phyloP scores from a whole-genome alignment of 1,140 invertebrate species.

The Eueides isabella region DNA sequence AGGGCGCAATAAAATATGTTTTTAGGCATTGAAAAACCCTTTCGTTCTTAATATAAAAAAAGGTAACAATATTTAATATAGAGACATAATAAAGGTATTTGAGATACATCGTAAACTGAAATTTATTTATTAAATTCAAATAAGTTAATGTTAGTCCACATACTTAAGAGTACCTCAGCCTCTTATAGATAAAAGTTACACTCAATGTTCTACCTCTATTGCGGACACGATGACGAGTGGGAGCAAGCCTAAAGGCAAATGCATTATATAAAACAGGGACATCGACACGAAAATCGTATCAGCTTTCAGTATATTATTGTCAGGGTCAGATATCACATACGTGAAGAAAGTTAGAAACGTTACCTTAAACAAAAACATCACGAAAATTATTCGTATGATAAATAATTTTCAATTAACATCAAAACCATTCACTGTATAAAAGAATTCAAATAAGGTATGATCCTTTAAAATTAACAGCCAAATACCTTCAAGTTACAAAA shows the following conservation, averaged over 20 bases:
- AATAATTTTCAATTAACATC: not conserved
- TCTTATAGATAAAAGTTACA: conserved; percentile 43
- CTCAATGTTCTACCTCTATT: conserved; percentile 84
- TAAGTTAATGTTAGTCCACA: conserved; percentile 45
- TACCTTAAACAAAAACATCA: conserved; percentile 79
- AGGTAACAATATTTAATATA: not conserved
- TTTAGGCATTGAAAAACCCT: not conserved
- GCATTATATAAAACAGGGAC: conserved; percentile 92
- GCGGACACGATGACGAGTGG: conserved; percentile 87
- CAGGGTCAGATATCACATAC: conserved; percentile 87
- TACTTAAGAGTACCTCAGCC: conserved; percentile 63
- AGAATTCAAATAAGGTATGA: not conserved
- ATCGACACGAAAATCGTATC: conserved; percentile 93
- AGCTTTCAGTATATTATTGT: conserved; percentile 86
- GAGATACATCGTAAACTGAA: not conserved
- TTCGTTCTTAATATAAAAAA: not conserved
- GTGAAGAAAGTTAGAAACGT: conserved; percentile 94
- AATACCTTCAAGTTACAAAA: conserved; percentile 22
- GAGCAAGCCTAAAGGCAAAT: conserved; percentile 88
- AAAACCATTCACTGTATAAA: not conserved
- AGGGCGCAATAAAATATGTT: not conserved
- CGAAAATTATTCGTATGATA: conserved; percentile 15
- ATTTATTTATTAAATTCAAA: conserved; percentile 6
- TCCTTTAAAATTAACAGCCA: not conserved
- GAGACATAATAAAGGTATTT: not conserved